Evolutionary conservation across 1,140 invertebrate genomes (phyloP), one percentile per base, ranked within the genome.

Genomic region (Solenopsis fugax): DNA sequence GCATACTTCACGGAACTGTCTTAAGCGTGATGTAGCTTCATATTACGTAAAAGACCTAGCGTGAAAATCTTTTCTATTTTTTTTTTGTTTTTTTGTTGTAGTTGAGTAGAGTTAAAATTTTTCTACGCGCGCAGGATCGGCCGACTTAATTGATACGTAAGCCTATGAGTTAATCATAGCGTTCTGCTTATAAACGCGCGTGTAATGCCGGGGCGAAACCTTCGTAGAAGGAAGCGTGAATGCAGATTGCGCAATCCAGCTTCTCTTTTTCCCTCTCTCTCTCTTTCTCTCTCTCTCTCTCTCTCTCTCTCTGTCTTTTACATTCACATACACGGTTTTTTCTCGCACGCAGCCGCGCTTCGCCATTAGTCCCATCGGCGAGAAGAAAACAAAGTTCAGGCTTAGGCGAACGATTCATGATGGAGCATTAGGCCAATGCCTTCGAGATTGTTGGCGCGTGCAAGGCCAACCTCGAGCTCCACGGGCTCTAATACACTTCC

Each of bases 201-300:
- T 21, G 76, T 78, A 78, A 65, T 24, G n/a, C 45, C 29, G 18
- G 24, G 21, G 18, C 54, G n/a, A 77, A 82, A 95, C 94, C 52
- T 96, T 95, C 77, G 95, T 94, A 72, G 69, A 91, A 94, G 13
- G 93, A 93, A 29, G 91, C 92, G 89, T 92, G 92, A 78, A 75
- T 89, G 81, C 81, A 86, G 21, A 78, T 89, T 88, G 29, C 73
- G 88, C 58, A 82, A 88, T 37, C 93, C 90, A 89, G 95, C 95
- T 82, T 95, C 95, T 91, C 94, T 94, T 86, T 95, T 95, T 13
- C 48, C 7, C 10, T 91, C 34, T 18, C 48, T 29, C 29, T 45
- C 24, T 48, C 3, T 60, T 21, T 76, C 37, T 76, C 73, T 24
- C 37, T 12, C n/a, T 37, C 13, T 21, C 18, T n/a, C 37, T 5